Evolutionary conservation across 2,113 vertebrate species (phyloP).

Genomic region (Plecotus auritus): DNA sequence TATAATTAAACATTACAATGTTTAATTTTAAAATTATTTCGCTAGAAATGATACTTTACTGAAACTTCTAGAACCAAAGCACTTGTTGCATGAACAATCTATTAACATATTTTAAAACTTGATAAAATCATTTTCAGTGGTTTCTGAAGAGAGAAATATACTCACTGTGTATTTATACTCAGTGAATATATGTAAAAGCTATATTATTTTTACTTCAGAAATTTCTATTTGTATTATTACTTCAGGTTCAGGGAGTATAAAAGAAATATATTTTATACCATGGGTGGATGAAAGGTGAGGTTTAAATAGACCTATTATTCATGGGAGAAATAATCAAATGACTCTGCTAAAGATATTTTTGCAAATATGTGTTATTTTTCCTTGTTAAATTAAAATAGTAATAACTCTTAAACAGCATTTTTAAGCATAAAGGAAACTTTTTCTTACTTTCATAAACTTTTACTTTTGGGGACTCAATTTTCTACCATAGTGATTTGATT

Average conservation of each 20-base stretch:
- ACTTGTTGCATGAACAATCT: neutral
- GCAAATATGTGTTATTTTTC: neutral
- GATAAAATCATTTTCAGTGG: neutral
- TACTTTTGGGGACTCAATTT: neutral
- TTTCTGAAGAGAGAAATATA: neutral
- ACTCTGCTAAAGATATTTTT: neutral
- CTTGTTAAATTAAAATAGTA: conserved; percentile 27
- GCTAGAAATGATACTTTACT: conserved; percentile 12
- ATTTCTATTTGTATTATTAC: neutral
- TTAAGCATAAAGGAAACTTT: neutral
- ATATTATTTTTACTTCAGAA: neutral
- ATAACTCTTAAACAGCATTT: neutral
- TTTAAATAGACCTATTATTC: neutral
- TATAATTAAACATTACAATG: neutral
- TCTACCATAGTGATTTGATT: neutral
- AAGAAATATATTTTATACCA: neutral
- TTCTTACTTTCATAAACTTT: neutral
- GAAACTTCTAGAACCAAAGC: neutral
- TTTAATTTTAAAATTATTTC: conserved; percentile 18
- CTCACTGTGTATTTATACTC: neutral
- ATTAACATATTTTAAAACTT: neutral
- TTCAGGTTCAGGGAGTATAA: neutral
- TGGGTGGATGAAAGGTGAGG: neutral
- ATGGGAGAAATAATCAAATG: neutral
- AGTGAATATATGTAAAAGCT: neutral